Evolutionary conservation across 1,140 invertebrate species (phyloP), one percentile per base, ranked within the genome.

Genomic region (Drosophila parvula): DNA sequence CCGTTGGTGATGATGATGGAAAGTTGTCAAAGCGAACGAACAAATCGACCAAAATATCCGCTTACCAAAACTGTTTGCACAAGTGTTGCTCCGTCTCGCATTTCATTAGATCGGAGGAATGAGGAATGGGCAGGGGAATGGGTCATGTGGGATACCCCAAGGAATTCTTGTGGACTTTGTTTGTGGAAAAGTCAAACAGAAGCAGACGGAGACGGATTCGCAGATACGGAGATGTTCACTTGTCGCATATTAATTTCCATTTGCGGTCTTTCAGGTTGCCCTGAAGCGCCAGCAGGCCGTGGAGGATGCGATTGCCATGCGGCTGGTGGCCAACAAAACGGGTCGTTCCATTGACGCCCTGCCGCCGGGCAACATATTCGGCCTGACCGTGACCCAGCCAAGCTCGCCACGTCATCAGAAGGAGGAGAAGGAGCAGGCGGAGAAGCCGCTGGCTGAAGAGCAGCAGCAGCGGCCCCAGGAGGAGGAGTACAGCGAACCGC

Each of bases 241-340:
- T 86, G 88, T 74, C 82, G 90, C 90, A 91, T 91, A 91, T 91
- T 91, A 91, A 91, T 91, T 91, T 91, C 90, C 83, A 91, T 91
- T 91, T 88, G 75, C 77, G 58, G 16, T 61, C 74, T 88, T 89
- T 27, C 92, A 98, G 96, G 98, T 99, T n/a, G 98, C 98, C 12
- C 92, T 99, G 58, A 99, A 99, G 93, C 93, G 98, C 43, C 98
- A 99, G 92, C 98, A 99, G 93, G 98, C 98, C 0, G 98, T 98
- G 0, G 98, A 99, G 93, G 98, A 99, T 92, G 97, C 98, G 34
- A 98, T 99, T 63, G 98, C 98, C 0, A 93, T 99, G 58, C 97
- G 97, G 48, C 93, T 99, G 81, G 95, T 97, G 18, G 97, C 97
- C n/a, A 97, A 93, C 6, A 96, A 98, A 70, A 97, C 96, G 7